Evolutionary conservation across 2,113 vertebrate genomes (phyloP).

Genomic region (Lepisosteus oculatus): DNA sequence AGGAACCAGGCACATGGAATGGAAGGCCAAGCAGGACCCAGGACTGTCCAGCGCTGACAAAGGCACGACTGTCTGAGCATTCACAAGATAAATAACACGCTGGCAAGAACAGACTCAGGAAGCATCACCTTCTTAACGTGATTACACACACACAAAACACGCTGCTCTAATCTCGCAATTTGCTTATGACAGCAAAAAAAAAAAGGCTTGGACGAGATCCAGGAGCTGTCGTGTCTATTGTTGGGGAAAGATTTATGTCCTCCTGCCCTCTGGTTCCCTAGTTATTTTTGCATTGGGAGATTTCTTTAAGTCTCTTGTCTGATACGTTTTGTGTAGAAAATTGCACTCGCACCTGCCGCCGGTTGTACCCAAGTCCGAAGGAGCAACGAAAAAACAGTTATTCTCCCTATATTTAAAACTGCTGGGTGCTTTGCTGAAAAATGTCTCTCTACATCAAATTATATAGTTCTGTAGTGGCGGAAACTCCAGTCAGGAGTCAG

Average conservation of each 20-base stretch:
- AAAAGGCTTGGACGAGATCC: background rate
- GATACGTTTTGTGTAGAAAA: too few relatives aligned
- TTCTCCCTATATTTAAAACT: too few relatives aligned
- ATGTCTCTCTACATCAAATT: too few relatives aligned
- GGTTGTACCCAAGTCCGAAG: too few relatives aligned
- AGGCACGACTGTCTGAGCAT: background rate
- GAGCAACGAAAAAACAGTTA: too few relatives aligned
- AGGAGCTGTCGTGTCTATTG: conserved; percentile 7
- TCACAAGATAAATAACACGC: background rate
- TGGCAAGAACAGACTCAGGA: background rate
- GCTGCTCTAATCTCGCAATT: background rate
- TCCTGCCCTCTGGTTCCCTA: background rate
- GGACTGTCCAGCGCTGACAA: background rate
- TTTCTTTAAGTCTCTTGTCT: too few relatives aligned
- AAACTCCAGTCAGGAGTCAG: too few relatives aligned
- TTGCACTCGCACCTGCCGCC: too few relatives aligned
- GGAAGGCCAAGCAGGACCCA: background rate
- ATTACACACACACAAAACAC: background rate
- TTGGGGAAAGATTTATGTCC: background rate
- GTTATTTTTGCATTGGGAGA: conserved; percentile 4
- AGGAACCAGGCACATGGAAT: background rate
- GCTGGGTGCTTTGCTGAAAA: too few relatives aligned
- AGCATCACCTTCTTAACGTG: background rate
- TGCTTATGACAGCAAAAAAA: conserved; percentile 12
- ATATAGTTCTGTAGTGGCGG: too few relatives aligned